Evolutionary conservation across 2,888 invertebrate species (phyloP), one percentile per base, ranked within the genome.

Genomic region (Malthinus seriepunctatus): DNA sequence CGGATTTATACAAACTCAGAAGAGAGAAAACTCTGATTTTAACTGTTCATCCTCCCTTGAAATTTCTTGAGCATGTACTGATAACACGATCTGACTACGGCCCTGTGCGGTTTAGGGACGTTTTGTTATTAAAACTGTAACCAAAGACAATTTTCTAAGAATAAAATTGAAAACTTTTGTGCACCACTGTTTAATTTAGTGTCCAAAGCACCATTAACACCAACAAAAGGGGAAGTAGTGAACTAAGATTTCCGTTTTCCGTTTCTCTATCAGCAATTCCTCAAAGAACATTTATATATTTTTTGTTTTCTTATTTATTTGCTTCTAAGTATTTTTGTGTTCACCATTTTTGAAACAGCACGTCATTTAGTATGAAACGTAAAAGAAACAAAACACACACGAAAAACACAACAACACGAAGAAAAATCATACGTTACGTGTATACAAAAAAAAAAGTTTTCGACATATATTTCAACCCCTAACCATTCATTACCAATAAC

Each of bases 171-270:
- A 8, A 9, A 42, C 39, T 42, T 60, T 62, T 62, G 51, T 38
- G 55, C 35, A 37, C 47, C 51, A 32, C 60, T 53, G 46, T 32
- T 37, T 9, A 44, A 33, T 33, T 44, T 42, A 42, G 54, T 56
- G 63, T 60, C 55, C 64, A 62, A 57, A 54, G 47, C 35, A 10
- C 64, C 64, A 64, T 64, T 62, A 62, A 55, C 64, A 55, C 63
- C 59, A 58, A 63, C 60, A 59, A 62, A 59, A 42, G 55, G 57
- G 57, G 60, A 62, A 53, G 47, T 54, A 53, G 52, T 34, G 57
- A 47, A 55, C 58, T 45, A 58, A 61, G 57, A 52, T 38, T 55
- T 59, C 58, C 58, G 54, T 32, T 58, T 58, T 61, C 60, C 55
- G 54, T 55, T 23, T 50, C 52, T 53, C 51, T 56, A 54, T 59